These are phyloP conservation scores for Pheosia tremula DNA, from an alignment of 2,888 invertebrate genomes.

Conservation along the genomic window DNA sequence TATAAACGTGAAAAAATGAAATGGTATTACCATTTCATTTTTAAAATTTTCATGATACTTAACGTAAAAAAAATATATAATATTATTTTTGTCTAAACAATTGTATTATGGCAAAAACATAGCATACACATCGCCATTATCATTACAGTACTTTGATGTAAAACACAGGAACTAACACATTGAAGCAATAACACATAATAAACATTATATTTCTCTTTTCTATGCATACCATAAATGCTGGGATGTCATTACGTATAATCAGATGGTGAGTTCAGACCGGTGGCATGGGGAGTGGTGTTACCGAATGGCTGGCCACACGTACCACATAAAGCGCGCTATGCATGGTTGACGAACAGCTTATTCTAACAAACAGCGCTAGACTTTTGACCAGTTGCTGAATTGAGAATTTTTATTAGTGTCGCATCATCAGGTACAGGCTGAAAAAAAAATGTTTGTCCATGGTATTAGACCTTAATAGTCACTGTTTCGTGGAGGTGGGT, in stretches of 20 bases:
- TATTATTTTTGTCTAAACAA: no score
- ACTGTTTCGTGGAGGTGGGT: no score
- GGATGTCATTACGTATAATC: slow-evolving; percentile 45
- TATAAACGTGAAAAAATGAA: no score
- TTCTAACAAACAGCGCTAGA: slow-evolving; percentile 1
- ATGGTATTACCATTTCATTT: no score
- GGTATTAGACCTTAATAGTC: no score
- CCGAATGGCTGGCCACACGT: slow-evolving; percentile 17
- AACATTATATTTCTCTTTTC: slow-evolving; percentile 54
- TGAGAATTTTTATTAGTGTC: not conserved
- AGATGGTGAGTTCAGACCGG: slow-evolving; percentile 65
- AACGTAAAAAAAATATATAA: no score
- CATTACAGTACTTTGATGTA: not conserved
- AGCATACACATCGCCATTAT: no score
- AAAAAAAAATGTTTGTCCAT: no score
- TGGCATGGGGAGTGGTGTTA: slow-evolving; percentile 41
- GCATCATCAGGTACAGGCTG: no score
- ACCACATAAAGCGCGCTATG: not conserved
- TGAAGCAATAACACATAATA: slow-evolving; percentile 10
- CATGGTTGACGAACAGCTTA: not conserved
- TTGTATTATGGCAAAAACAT: no score
- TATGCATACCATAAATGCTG: slow-evolving; percentile 52
- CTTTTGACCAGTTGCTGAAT: not conserved
- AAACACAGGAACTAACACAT: not conserved
- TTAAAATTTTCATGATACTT: no score